Percentiles rank a stretch among this genome's conserved stretches.
Conservation (phyloP, 2,797 vertebrate species). For the Lutjanus campechanus region DNA sequence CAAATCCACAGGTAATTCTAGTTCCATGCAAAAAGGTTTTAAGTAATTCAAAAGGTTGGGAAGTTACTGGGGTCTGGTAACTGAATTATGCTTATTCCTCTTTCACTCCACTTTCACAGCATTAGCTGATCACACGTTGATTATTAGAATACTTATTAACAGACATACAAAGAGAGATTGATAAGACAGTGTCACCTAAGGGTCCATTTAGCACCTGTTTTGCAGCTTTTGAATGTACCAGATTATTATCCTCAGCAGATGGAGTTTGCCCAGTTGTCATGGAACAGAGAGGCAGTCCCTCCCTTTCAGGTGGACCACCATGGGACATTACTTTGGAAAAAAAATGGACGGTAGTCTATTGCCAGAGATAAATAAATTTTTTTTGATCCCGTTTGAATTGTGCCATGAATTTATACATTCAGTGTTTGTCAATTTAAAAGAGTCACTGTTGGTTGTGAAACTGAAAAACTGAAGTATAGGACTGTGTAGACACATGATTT, state of each 20-base stretch:
- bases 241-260: background rate
- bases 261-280: background rate
- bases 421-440: too few species aligned
- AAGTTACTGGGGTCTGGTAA: constrained; percentile 31
- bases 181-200: too few species aligned
- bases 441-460: too few species aligned
- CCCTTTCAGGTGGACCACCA: too few species aligned
- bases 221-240: background rate
- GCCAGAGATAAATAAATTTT: too few species aligned
- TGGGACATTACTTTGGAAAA: too few species aligned
- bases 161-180: too few species aligned
- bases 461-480: too few species aligned
- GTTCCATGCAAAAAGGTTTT: constrained; percentile 27
- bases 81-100: constrained; percentile 26
- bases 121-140: background rate
- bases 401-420: too few species aligned
- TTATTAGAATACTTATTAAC: constrained; percentile 1
- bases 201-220: background rate
- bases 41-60: constrained; percentile 41
- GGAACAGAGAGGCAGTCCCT: background rate
- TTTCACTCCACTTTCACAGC: constrained; percentile 24
- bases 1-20: constrained; percentile 47
- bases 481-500: too few species aligned
- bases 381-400: too few species aligned
- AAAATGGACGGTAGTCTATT: too few species aligned